Base-by-base conservation (phyloP, 2,113 vertebrate species). In the Chloropsis cyanopogon region DNA sequence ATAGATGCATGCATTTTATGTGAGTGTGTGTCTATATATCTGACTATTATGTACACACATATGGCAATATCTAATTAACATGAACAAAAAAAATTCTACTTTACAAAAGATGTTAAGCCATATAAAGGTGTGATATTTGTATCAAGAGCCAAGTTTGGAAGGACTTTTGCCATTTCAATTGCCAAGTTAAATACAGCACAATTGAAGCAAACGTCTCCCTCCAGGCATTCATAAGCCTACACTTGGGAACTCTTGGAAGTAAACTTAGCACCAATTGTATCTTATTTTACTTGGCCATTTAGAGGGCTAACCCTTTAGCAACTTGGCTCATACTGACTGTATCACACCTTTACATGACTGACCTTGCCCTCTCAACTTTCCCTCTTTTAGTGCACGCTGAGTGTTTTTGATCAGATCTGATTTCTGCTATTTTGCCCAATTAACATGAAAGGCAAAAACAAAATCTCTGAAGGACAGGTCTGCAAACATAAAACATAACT, bases 261-360 rank as follows among this genome's bases (percentile, higher is more conserved):
- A 93, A 92, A 95, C 81, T 97, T 97, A 96, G 89, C 75, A 90
- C 92, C 33, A 92, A 82, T 91, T 83, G 61, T 94, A 64, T 94
- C 93, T 97, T 98, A 96, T 98, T 98, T 98, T 95, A 80, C 96
- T 98, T 98, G 96, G 97, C 95, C 12, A 35, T 77, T 94, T 93
- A 69, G 88, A 96, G 73, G 90, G 63, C 81, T 93, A 94, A 80
- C 77, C 75, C 76, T 96, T 95, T 73, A 97, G 96, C 84, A 95
- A 92, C 89, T 97, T 98, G 98, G 97, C 97, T 97, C 42, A 28
- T 35, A 50, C 11, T 81, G 57, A 13, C 81, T 25, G 3, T 96
- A 95, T 98, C 86, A 96, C 97, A 98, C 97, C 96, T 97, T 91
- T 82, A 72, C 60, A 47, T 72, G 88, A 92, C 35, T 96, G 92